phyloP scores from a whole-genome alignment of 2,888 invertebrate species.

The Heliconius charithonia region DNA sequence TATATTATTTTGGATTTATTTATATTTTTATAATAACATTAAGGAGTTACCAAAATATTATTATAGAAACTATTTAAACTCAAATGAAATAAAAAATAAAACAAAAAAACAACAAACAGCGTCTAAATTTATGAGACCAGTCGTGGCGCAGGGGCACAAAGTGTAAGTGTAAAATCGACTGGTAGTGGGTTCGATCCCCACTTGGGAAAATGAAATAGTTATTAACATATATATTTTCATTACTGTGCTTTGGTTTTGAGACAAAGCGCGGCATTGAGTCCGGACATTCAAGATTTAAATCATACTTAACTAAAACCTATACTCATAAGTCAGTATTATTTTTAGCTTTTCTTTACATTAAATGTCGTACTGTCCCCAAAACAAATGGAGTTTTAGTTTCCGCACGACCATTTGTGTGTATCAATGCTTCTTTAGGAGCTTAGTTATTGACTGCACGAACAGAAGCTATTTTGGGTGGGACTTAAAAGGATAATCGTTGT shows the following conservation, averaged over 20 bases:
- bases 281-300: neutral
- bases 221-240: no score
- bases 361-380: conserved; percentile 31
- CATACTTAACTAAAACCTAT: neutral
- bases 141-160: no score
- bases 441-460: conserved; percentile 47
- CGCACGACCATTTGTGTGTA: conserved; percentile 72
- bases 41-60: no score
- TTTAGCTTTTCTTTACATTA: conserved; percentile 20
- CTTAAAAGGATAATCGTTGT: conserved; percentile 48
- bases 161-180: no score
- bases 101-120: neutral
- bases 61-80: no score
- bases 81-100: neutral
- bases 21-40: neutral
- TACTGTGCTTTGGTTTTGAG: no score
- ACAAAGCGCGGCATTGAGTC: no score
- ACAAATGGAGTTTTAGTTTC: conserved; percentile 37
- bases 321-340: conserved; percentile 3
- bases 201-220: no score
- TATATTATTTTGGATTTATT: neutral
- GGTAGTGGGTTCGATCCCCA: no score
- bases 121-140: no score
- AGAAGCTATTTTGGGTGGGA: conserved; percentile 46
- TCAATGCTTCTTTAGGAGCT: conserved; percentile 54